A percentile compares a stretch with the other conserved stretches of the same genome.
These are phyloP conservation scores for Stichodactyla mertensii DNA, from an alignment of 64 coral and sea anemone genomes.

Conservation along the genomic window DNA sequence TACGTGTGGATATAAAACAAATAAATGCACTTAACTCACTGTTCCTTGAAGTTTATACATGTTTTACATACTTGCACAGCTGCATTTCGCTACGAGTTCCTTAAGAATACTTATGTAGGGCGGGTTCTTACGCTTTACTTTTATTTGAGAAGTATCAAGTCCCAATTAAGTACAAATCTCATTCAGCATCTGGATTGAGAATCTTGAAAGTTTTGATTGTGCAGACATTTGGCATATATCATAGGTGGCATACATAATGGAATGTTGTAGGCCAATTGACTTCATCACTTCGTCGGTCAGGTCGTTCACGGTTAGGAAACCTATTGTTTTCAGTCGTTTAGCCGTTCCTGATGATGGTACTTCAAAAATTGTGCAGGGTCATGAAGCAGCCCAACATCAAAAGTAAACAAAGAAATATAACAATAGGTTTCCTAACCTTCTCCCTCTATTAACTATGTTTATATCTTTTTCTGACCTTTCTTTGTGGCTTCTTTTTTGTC, in stretches of 20 bases:
- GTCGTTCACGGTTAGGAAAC: too few relatives aligned
- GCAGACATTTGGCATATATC: neutral
- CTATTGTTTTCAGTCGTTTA: too few relatives aligned
- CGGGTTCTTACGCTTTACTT: neutral
- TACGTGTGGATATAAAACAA: too few relatives aligned
- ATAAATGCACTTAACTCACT: too few relatives aligned
- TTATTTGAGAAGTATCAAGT: neutral
- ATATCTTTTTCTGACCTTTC: too few relatives aligned
- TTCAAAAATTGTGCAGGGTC: too few relatives aligned
- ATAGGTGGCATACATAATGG: neutral
- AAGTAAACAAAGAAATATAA: too few relatives aligned
- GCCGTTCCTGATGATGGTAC: too few relatives aligned
- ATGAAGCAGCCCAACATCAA: too few relatives aligned
- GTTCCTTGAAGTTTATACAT: neutral
- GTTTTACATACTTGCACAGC: neutral
- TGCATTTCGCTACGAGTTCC: neutral
- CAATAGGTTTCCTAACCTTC: too few relatives aligned
- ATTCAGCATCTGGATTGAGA: neutral
- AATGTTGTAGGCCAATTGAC: neutral
- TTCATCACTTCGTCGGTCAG: neutral
- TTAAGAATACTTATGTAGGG: neutral
- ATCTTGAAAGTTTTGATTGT: constrained; percentile 5
- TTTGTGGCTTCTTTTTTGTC: too few relatives aligned
- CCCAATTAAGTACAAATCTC: neutral
- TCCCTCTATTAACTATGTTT: too few relatives aligned